Evolutionary conservation across 1,140 invertebrate species (phyloP), one percentile per base, ranked within the genome.

Genomic region (Pantala flavescens): DNA sequence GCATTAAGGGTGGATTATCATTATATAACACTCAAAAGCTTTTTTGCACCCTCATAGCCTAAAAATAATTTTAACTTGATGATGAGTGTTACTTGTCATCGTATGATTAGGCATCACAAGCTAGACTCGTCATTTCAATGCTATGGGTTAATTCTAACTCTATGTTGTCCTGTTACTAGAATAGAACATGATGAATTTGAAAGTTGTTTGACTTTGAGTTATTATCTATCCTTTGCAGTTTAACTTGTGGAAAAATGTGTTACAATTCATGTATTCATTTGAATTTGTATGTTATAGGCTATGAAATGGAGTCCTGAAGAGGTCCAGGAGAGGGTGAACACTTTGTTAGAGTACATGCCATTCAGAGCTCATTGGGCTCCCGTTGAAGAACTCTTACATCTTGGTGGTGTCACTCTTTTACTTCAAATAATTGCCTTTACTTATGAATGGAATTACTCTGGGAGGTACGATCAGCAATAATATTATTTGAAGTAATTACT

Each of bases 401-500:
- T 97, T 2, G 94, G 94, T 14, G 95, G 94, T 0, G 88, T 97
- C 12, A 88, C 89, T 9, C 84, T 96, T 73, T 84, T 98, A 0
- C 83, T 97, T 43, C 90, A 94, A 82, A 90, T 97, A 0, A 92
- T 98, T 73, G 93, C 92, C 1, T 91, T 94, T 80, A 90, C 94
- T 0, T 93, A 94, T 78, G 93, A 96, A 78, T 97, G 95, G 94
- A 94, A 93, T 82, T 96, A 92, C 80, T 91, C 90, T 76, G 93
- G 93, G 76, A 89, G 93, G 89, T 91, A 82, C 81, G 82, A 12
- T 36, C 28, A 36, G 9, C 9, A 2, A 36, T 36, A 36, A 36
- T 36, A 36, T 5, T n/a, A n/a, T n/a, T n/a, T n/a, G n/a, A n/a
- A n/a, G n/a, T n/a, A n/a, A n/a, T n/a, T n/a, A n/a, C n/a, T n/a